These are phyloP conservation scores for Cottoperca gobio DNA, from an alignment of 2,797 vertebrate species.

Conservation along the genomic window DNA sequence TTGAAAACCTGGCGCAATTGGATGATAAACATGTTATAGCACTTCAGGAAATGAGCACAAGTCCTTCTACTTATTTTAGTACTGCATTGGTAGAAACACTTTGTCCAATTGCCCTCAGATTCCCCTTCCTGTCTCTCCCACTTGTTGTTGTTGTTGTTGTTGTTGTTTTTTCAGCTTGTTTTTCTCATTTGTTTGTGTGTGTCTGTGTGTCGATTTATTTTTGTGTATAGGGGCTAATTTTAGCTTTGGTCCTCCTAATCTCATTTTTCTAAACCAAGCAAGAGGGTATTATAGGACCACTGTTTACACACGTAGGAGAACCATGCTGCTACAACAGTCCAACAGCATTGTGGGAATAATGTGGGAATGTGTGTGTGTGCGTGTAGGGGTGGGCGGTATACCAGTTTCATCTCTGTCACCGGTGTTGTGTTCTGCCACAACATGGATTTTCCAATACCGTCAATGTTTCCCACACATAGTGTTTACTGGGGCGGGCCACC, in stretches of 20 bases:
- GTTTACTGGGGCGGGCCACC: too few relatives aligned
- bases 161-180: slow-evolving; percentile 29
- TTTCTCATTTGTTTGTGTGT: slow-evolving; percentile 37
- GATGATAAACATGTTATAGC: too few relatives aligned
- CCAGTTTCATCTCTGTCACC: too few relatives aligned
- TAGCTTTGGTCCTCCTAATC: slow-evolving; percentile 59
- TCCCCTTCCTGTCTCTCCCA: slow-evolving; percentile 16
- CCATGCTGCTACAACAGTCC: too few relatives aligned
- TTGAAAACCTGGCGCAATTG: not conserved
- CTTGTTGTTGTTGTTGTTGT: too few relatives aligned
- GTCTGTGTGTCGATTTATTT: slow-evolving; percentile 42
- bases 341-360: too few relatives aligned
- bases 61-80: slow-evolving; percentile 1
- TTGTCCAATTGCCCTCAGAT: not conserved
- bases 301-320: slow-evolving; percentile 13
- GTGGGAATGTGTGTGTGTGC: too few relatives aligned
- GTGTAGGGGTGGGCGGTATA: too few relatives aligned
- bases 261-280: slow-evolving; percentile 52
- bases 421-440: too few relatives aligned
- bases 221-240: slow-evolving; percentile 50
- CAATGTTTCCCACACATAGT: too few relatives aligned
- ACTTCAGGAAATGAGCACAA: slow-evolving; percentile 21
- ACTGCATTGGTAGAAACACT: not conserved
- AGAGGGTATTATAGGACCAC: slow-evolving; percentile 17
- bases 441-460: too few relatives aligned